Base-by-base conservation (phyloP, 53 echinoderm and acorn worm species). In the Temnopleurus reevesii region DNA sequence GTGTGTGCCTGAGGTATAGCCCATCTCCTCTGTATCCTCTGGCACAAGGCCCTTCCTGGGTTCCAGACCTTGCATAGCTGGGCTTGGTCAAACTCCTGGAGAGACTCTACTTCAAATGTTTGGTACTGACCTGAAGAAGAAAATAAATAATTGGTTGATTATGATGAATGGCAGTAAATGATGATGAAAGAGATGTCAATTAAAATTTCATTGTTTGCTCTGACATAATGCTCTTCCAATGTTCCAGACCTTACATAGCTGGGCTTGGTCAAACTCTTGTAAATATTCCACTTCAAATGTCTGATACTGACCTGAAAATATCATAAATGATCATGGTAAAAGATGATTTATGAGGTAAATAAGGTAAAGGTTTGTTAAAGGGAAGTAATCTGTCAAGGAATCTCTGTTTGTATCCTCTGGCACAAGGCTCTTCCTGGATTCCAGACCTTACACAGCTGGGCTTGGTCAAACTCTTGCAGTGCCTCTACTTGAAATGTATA, bases 31-130 rank as follows among this genome's bases (percentile, higher is more conserved):
- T 99, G 99, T 12, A 99, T 89, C 30, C 90, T 91, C 57, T 96
- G 99, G 19, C 96, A 96, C 1, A 91, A 28, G 6, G 90, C 90
- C 31, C 92, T 86, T 10, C 99, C 94, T 84, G 99, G 99, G 55
- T 99, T 99, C 96, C 99, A 98, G 54, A 90, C 91, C 84, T 98
- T 98, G 35, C 91, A 94, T 17, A 99, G 94, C 90, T 94, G 89
- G 18, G 99, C 91, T 59, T 99, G 99, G 83, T 99, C 96, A 90
- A 99, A 99, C 51, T 96, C 93, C 66, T 89, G 86, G 46, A 99
- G 92, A 33, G 95, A 91, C n/a, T 96, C 95, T 1, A 99, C 93
- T 53, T 96, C 96, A 41, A 99, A 81, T 9, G 99, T 99, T 66
- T 94, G 85, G 77, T 97, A 95, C 18, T 89, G 85, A 31, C 97